These are phyloP conservation scores for Pollenia griseotomentosa DNA, from an alignment of 2,888 invertebrate species.

Conservation along the genomic window DNA sequence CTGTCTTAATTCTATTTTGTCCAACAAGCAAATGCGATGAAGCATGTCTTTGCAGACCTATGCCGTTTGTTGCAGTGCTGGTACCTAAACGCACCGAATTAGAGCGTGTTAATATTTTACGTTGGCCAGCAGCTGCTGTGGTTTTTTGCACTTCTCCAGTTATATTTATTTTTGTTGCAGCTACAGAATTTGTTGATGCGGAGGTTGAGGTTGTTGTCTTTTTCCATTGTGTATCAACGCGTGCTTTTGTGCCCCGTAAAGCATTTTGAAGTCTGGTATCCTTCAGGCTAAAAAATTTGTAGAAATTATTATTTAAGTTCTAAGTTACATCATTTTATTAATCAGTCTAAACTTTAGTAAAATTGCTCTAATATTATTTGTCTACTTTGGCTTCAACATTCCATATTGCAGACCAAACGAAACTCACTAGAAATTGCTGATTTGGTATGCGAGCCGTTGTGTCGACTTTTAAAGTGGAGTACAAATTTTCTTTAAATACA, in stretches of 20 bases:
- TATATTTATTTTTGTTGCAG: slow-evolving; percentile 56
- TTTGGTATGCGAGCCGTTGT: too few relatives aligned
- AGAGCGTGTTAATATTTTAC: slow-evolving; percentile 77
- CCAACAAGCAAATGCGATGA: slow-evolving; percentile 69
- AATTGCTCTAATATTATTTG: too few relatives aligned
- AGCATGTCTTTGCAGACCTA: slow-evolving; percentile 71
- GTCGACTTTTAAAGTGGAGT: too few relatives aligned
- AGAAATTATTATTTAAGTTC: neutral
- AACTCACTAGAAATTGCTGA: too few relatives aligned
- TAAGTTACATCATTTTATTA: too few relatives aligned
- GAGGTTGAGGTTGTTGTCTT: slow-evolving; percentile 75
- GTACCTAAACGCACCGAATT: slow-evolving; percentile 78
- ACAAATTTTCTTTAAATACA: too few relatives aligned
- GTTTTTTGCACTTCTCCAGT: slow-evolving; percentile 62
- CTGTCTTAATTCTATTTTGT: slow-evolving; percentile 76
- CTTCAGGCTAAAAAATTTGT: slow-evolving; percentile 75
- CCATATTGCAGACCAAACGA: too few relatives aligned
- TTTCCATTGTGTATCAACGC: slow-evolving; percentile 83
- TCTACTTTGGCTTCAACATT: too few relatives aligned
- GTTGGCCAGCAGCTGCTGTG: slow-evolving; percentile 47
- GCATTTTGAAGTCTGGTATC: slow-evolving; percentile 78
- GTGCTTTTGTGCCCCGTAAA: slow-evolving; percentile 82
- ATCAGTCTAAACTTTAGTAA: too few relatives aligned
- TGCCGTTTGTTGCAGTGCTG: slow-evolving; percentile 60
- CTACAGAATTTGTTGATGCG: slow-evolving; percentile 25